Percentiles rank a stretch among this genome's conserved stretches.
These are phyloP conservation scores for Bursaphelenchus okinawaensis DNA, from an alignment of 2,888 invertebrate species.

Conservation along the genomic window DNA sequence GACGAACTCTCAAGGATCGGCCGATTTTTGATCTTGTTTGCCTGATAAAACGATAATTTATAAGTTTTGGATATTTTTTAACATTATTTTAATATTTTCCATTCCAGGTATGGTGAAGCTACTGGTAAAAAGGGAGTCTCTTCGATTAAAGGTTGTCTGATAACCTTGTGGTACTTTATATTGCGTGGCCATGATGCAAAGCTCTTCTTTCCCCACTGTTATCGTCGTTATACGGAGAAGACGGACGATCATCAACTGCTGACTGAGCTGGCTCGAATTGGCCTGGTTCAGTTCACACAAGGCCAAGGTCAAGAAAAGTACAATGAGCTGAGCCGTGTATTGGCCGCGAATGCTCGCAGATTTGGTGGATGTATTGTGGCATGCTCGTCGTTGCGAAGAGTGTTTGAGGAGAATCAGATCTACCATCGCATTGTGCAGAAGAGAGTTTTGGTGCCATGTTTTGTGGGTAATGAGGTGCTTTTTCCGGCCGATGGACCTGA, in stretches of 20 bases:
- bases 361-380: constrained; percentile 43
- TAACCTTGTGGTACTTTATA: constrained; percentile 43
- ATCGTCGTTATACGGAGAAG: constrained; percentile 41
- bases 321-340: constrained; percentile 41
- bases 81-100: neutral
- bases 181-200: constrained; percentile 38
- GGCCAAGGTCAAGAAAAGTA: constrained; percentile 31
- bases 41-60: neutral
- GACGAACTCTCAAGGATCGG: too few relatives aligned
- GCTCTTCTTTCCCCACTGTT: constrained; percentile 42
- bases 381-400: constrained; percentile 37
- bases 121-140: neutral
- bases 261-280: constrained; percentile 34
- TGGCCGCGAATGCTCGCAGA: constrained; percentile 36
- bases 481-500: constrained; percentile 47
- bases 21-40: neutral
- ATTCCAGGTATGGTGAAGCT: constrained; percentile 6
- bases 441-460: constrained; percentile 42
- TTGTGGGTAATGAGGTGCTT: constrained; percentile 40
- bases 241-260: constrained; percentile 34
- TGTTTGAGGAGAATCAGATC: constrained; percentile 36
- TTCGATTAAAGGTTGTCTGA: constrained; percentile 36
- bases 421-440: constrained; percentile 34
- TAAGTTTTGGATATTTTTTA: neutral
- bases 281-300: constrained; percentile 39